phyloP scores from a whole-genome alignment of 2,113 vertebrate genomes.

The Chaetodon auriga region DNA sequence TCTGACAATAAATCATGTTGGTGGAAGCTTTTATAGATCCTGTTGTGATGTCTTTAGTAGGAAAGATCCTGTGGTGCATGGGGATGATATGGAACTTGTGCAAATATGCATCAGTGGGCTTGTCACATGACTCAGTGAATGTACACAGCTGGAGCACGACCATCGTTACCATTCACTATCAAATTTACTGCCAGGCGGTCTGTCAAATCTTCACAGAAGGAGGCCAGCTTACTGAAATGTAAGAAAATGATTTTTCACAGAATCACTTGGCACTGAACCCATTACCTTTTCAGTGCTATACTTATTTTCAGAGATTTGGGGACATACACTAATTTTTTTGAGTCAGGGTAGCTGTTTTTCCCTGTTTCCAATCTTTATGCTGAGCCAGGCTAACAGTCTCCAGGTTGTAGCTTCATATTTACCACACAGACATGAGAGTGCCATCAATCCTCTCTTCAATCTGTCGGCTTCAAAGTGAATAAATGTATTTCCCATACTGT shows the following conservation, averaged over 20 bases:
- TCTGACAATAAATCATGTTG: conserved; percentile 10
- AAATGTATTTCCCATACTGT: too few species aligned
- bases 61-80: not conserved
- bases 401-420: too few species aligned
- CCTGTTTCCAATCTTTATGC: too few species aligned
- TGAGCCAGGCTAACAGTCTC: too few species aligned
- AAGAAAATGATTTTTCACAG: not conserved
- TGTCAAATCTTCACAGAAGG: not conserved
- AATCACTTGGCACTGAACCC: not conserved
- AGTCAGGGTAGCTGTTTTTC: too few species aligned
- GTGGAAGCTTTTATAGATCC: conserved; percentile 10
- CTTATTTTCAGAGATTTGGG: too few species aligned
- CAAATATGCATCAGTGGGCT: conserved; percentile 7
- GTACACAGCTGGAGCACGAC: not conserved
- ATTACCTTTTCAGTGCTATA: not conserved
- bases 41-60: not conserved
- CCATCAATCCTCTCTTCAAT: too few species aligned
- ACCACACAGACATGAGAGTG: too few species aligned
- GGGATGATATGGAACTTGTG: not conserved
- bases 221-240: not conserved
- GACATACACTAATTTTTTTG: too few species aligned
- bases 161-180: not conserved
- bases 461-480: too few species aligned
- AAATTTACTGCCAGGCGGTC: not conserved
- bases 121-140: conserved; percentile 22